Evolutionary conservation across 2,113 vertebrate genomes (phyloP), one percentile per base, ranked within the genome.

Genomic region (Cynoglossus semilaevis): DNA sequence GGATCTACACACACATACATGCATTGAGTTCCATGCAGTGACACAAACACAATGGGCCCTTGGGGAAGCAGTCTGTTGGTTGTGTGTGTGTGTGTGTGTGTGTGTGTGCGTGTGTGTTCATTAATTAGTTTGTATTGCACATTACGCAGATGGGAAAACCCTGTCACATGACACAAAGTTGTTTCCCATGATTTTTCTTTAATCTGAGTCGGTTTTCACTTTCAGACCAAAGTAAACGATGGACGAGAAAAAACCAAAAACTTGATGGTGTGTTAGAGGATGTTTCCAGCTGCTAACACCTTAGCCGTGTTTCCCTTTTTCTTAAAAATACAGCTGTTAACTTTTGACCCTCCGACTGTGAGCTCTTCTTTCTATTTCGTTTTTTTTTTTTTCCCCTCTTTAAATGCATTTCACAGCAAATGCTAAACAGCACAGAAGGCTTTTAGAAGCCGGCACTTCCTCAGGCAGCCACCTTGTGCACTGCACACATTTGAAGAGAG

Each of bases 61-160:
- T 11, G 1, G 71, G 65, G 79, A 70, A 65, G 63, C 68, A 71
- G 72, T 76, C 58, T 75, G 77, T 75, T 67, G 46, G 57, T 7
- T 1, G 36, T 22, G 8, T 6, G 29, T 12, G 16, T 61, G 35
- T 44, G 57, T 82, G 45, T 74, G 51, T 70, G 43, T 71, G 64
- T 47, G 51, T 8, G 35, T 40, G n/a, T 34, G 37, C 45, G 66
- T 51, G 50, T 53, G 42, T 40, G 41, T 57, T 48, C 15, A 22
- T 67, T 3, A 35, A 53, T 72, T 72, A 45, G 17, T 38, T 58
- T 67, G 37, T 15, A 47, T 55, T 65, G 44, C 42, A 62, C 48
- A 51, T 15, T n/a, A 66, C 47, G 51, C 61, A 59, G 14, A 18
- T 29, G 47, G 57, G 45, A 45, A 53, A 7, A 52, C 5, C 58